Evolutionary conservation across 2,888 invertebrate genomes (phyloP).

Genomic region (Spatulosminthurus flaviceps): DNA sequence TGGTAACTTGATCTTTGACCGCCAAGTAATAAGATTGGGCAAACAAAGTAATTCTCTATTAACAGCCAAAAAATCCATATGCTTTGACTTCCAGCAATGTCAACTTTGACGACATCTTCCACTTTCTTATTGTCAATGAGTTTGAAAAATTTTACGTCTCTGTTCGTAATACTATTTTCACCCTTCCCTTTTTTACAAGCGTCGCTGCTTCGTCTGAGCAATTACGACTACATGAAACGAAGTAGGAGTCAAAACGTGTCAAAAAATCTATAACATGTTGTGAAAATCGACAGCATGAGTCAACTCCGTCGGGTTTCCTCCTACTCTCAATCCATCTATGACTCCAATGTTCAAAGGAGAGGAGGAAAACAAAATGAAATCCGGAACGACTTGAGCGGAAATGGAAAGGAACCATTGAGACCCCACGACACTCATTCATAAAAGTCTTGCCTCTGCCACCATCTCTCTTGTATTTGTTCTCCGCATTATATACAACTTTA

Average conservation of each 20-base stretch:
- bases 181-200: neutral
- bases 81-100: neutral
- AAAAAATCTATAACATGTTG: too few relatives aligned
- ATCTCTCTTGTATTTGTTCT: neutral
- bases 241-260: neutral
- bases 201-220: neutral
- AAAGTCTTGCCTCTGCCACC: conserved; percentile 42
- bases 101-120: neutral
- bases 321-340: neutral
- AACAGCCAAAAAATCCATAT: conserved; percentile 19
- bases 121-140: neutral
- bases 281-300: neutral
- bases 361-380: conserved; percentile 27
- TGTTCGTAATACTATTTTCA: too few relatives aligned
- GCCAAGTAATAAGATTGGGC: conserved; percentile 27
- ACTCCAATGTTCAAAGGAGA: neutral
- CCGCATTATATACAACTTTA: neutral
- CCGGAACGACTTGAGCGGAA: conserved; percentile 48
- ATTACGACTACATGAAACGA: neutral
- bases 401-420: conserved; percentile 47
- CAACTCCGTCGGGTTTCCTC: neutral
- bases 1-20: conserved; percentile 49
- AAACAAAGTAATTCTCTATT: conserved; percentile 42
- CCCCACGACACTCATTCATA: conserved; percentile 49
- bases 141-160: neutral